Evolutionary conservation across 2,797 vertebrate species (phyloP).

Genomic region (Acipenser transmontanus): DNA sequence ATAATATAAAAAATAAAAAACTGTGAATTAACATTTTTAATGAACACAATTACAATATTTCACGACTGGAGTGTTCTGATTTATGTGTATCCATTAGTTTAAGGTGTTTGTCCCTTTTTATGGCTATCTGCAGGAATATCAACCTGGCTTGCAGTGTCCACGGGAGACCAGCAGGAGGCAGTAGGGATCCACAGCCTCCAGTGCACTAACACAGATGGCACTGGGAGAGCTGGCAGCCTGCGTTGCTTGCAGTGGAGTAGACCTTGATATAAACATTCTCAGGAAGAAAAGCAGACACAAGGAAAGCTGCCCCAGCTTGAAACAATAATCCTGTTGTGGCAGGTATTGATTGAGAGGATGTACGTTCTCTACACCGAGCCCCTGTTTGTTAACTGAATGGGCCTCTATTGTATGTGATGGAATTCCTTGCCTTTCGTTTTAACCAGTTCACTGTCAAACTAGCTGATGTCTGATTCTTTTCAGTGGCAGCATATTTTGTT

Average conservation of each 20-base stretch:
- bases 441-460: no score
- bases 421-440: no score
- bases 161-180: neutral
- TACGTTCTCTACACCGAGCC: neutral
- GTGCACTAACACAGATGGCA: neutral
- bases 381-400: neutral
- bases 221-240: neutral
- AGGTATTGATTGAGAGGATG: neutral
- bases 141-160: neutral
- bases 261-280: conserved; percentile 2
- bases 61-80: no score
- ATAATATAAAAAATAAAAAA: no score
- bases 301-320: neutral
- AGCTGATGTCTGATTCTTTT: no score
- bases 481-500: no score
- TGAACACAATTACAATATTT: no score
- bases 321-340: conserved; percentile 3
- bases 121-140: neutral
- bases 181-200: neutral
- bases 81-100: no score
- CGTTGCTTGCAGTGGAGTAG: neutral
- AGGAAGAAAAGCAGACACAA: neutral
- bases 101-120: no score
- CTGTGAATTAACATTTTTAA: no score
- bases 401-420: no score